Base-by-base conservation (phyloP, 1,140 invertebrate species). In the Lucilia sericata region DNA sequence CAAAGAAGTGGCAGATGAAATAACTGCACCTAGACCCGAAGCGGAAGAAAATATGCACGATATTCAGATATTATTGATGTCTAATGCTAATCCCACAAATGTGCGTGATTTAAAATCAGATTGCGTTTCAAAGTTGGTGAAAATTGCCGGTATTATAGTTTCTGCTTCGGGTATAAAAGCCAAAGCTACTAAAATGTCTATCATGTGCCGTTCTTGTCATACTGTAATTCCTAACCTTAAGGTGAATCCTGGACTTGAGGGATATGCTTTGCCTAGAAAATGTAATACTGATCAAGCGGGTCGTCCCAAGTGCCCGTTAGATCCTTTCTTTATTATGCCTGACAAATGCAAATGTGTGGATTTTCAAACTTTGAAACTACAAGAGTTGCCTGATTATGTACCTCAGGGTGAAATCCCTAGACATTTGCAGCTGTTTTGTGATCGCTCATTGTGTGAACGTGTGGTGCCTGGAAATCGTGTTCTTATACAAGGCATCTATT, bases 401-500 rank as follows among this genome's bases (percentile, higher is more conserved):
- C 99, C 99, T 0, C 98, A 99, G 89, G 98, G 99, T 83, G 99
- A 99, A 93, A 97, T 99, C 94, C 99, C 99, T 0, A 93, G 99
- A 9, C 99, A 99, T 92, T 92, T 99, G 83, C 96, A 98, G 85
- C 92, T 99, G 0, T 99, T 98, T 91, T 97, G 96, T 88, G 99
- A 99, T 91, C 94, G 98, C 87, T 97, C 98, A 90, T 92, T 99
- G 13, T 99, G 98, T 91, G 99, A 99, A 90, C 94, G 95, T 89
- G 96, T 98, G 55, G 98, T 99, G 0, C 99, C 99, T 65, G 99
- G 99, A 2, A 99, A 99, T 89, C 93, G 97, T 86, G 96, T 99
- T 13, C 95, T 96, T 9, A 95, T 99, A 76, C 93, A 99, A 76
- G 99, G 99, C 25, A 97, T 99, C 87, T 99, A 97, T 91, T 99